Percentiles rank a stretch among this genome's conserved stretches.
phyloP scores from a whole-genome alignment of 2,113 vertebrate genomes.

The Protobothrops mucrosquamatus region DNA sequence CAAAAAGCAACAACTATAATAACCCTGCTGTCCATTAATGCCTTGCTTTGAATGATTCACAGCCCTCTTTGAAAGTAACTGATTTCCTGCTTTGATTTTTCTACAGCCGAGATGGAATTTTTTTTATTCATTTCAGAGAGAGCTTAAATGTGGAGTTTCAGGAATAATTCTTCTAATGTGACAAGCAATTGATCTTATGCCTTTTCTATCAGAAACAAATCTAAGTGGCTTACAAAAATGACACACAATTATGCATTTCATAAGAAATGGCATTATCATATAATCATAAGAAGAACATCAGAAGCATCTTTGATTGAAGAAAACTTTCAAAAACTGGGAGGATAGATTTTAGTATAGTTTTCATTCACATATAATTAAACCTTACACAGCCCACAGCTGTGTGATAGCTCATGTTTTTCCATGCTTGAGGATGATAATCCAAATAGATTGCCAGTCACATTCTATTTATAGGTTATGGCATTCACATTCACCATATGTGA shows the following conservation, averaged over 20 bases:
- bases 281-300: not conserved
- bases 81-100: slow-evolving; percentile 23
- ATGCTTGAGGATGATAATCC: not conserved
- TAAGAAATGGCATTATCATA: not conserved
- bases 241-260: not conserved
- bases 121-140: not conserved
- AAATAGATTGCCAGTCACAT: not conserved
- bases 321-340: not conserved
- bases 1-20: not conserved
- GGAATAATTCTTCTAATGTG: not conserved
- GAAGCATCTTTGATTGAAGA: not conserved
- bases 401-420: not conserved
- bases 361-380: not conserved
- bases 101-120: not conserved
- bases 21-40: not conserved
- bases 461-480: not conserved
- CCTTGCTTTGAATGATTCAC: slow-evolving; percentile 21
- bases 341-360: not conserved
- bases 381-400: not conserved
- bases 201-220: not conserved
- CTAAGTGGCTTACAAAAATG: not conserved
- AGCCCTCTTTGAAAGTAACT: slow-evolving; percentile 20
- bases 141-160: not conserved
- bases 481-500: not conserved
- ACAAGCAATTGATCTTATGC: not conserved